Evolutionary conservation across 2,888 invertebrate genomes (phyloP).

Genomic region (Netelia fuscicornis): DNA sequence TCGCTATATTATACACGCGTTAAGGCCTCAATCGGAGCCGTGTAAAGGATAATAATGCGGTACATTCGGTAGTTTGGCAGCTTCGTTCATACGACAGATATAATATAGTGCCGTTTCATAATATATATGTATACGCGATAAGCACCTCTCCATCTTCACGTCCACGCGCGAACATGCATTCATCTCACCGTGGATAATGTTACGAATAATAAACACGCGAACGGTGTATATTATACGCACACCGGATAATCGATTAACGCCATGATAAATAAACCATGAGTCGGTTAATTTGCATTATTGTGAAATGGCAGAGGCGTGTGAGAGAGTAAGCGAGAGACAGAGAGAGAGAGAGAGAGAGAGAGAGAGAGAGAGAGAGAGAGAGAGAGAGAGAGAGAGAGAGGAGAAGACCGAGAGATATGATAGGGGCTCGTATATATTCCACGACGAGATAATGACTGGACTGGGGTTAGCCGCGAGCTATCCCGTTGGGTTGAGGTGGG

Average conservation of each 20-base stretch:
- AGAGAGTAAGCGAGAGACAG: neutral
- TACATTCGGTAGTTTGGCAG: conserved; percentile 16
- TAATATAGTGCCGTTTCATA: neutral
- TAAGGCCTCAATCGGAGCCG: conserved; percentile 52
- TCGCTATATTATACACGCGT: conserved; percentile 53
- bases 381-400: neutral
- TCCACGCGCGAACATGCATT: conserved; percentile 15
- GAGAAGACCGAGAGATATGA: neutral
- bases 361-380: neutral
- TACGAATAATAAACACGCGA: conserved; percentile 37
- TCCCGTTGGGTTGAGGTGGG: neutral
- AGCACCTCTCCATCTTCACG: conserved; percentile 17
- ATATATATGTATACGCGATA: neutral
- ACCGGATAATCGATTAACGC: conserved; percentile 43
- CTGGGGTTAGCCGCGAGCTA: conserved; percentile 15
- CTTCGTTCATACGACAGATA: neutral
- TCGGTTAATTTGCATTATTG: conserved; percentile 52
- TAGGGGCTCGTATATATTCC: conserved; percentile 13
- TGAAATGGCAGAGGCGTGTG: neutral
- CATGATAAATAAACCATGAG: conserved; percentile 42
- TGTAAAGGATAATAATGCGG: conserved; percentile 64
- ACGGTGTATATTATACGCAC: conserved; percentile 35
- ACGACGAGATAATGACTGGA: conserved; percentile 43
- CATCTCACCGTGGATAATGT: conserved; percentile 13
- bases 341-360: neutral